These are phyloP conservation scores for Paguma larvata DNA, from an alignment of 2,797 vertebrate genomes.

Conservation along the genomic window DNA sequence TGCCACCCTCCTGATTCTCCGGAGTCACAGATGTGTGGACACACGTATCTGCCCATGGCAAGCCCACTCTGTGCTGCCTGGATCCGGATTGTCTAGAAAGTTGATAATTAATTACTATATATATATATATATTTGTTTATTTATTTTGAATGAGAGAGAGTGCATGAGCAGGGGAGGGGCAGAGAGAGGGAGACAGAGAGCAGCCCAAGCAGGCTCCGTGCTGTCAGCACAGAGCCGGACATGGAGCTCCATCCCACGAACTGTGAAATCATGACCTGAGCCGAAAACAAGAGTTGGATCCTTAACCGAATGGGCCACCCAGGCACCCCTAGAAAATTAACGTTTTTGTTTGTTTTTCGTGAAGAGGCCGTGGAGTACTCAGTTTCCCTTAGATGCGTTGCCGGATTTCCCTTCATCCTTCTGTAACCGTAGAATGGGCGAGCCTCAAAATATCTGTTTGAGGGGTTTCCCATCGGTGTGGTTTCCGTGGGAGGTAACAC, in stretches of 20 bases:
- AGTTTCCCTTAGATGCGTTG: not conserved
- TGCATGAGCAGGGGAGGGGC: too few relatives aligned
- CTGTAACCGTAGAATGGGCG: not conserved
- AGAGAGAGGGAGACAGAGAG: too few relatives aligned
- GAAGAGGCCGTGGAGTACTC: not conserved
- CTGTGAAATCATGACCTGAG: too few relatives aligned
- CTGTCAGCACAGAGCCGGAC: too few relatives aligned
- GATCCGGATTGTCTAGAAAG: not conserved
- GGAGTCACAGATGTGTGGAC: not conserved
- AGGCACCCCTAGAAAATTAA: not conserved
- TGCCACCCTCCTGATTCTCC: not conserved
- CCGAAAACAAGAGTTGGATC: too few relatives aligned
- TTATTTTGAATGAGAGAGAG: too few relatives aligned
- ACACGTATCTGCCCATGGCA: not conserved
- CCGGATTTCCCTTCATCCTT: not conserved
- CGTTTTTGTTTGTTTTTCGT: not conserved
- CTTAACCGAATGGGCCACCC: too few relatives aligned
- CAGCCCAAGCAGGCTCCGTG: too few relatives aligned
- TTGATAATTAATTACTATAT: too few relatives aligned
- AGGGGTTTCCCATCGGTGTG: not conserved
- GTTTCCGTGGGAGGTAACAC: conserved; percentile 21
- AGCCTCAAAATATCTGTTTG: fast-evolving
- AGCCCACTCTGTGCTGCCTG: not conserved
- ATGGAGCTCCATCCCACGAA: too few relatives aligned
- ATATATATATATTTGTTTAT: too few relatives aligned